Percentiles rank a stretch among this genome's conserved stretches.
These are phyloP conservation scores for Xestoiulus laeticollis DNA, from an alignment of 2,888 invertebrate species.

Conservation along the genomic window DNA sequence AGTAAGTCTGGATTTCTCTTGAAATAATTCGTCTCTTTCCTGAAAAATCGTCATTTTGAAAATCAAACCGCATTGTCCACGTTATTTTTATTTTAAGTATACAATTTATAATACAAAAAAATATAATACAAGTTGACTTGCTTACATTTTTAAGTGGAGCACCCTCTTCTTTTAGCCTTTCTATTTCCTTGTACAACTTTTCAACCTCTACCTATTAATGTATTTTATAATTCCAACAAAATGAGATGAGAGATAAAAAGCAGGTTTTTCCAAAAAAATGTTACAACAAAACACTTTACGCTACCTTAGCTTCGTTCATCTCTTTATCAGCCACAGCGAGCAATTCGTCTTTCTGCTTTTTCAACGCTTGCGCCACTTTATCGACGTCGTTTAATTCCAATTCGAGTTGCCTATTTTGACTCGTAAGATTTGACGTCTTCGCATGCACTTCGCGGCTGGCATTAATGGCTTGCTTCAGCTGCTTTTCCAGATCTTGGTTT, in stretches of 20 bases:
- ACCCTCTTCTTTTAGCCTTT: constrained; percentile 20
- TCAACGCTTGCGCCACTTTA: constrained; percentile 43
- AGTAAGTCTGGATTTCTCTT: neutral
- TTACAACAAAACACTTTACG: neutral
- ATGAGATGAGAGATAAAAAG: too few relatives aligned
- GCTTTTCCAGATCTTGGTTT: constrained; percentile 50
- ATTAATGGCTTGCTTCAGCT: constrained; percentile 47
- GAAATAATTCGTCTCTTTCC: neutral
- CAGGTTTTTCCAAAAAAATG: too few relatives aligned
- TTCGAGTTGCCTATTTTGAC: constrained; percentile 43
- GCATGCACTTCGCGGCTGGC: neutral
- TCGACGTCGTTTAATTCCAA: constrained; percentile 45
- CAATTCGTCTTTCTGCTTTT: constrained; percentile 49
- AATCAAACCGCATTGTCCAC: neutral
- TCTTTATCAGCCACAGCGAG: constrained; percentile 45
- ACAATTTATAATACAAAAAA: neutral
- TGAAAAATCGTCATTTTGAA: neutral
- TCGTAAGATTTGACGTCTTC: neutral
- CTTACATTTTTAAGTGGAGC: constrained; percentile 45
- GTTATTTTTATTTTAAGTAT: neutral
- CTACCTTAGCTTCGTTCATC: constrained; percentile 51
- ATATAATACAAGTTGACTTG: neutral
- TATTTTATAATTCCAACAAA: neutral
- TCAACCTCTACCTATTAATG: constrained; percentile 45
- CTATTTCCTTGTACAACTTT: constrained; percentile 7